Percentiles rank a stretch among this genome's conserved stretches.
Evolutionary conservation across 2,113 vertebrate genomes (phyloP).

Genomic region (Cairina moschata): DNA sequence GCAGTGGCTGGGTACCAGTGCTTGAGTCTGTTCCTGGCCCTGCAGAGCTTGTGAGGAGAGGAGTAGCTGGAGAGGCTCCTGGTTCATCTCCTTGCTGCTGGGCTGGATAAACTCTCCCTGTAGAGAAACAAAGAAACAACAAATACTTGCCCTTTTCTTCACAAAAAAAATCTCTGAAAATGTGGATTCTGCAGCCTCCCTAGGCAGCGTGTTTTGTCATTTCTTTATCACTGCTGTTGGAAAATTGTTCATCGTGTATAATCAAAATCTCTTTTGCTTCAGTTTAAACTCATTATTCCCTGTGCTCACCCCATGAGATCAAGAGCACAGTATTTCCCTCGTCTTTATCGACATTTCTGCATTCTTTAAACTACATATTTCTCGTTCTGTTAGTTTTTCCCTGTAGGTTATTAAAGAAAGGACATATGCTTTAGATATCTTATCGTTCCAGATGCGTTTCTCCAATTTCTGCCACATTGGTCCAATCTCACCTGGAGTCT

Average conservation of each 20-base stretch:
- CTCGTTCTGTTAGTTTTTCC: not conserved
- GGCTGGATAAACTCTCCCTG: not conserved
- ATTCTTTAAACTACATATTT: not conserved
- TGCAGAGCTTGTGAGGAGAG: not conserved
- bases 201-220: not conserved
- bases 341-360: not conserved
- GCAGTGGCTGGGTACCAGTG: not conserved
- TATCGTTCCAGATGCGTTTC: not conserved
- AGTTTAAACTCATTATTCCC: constrained; percentile 7
- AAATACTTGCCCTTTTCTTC: constrained; percentile 10
- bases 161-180: not conserved
- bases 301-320: not conserved
- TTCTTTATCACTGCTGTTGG: not conserved
- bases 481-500: not conserved
- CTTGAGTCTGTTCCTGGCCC: not conserved
- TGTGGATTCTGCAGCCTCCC: not conserved
- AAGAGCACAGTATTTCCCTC: not conserved
- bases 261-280: constrained; percentile 14
- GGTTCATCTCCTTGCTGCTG: not conserved
- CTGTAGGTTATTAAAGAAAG: not conserved
- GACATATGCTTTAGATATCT: not conserved
- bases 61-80: not conserved
- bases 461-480: not conserved
- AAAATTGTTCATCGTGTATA: not conserved
- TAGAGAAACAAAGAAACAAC: not conserved